These are phyloP conservation scores for Papilio protenor DNA, from an alignment of 2,888 invertebrate genomes.

Conservation along the genomic window DNA sequence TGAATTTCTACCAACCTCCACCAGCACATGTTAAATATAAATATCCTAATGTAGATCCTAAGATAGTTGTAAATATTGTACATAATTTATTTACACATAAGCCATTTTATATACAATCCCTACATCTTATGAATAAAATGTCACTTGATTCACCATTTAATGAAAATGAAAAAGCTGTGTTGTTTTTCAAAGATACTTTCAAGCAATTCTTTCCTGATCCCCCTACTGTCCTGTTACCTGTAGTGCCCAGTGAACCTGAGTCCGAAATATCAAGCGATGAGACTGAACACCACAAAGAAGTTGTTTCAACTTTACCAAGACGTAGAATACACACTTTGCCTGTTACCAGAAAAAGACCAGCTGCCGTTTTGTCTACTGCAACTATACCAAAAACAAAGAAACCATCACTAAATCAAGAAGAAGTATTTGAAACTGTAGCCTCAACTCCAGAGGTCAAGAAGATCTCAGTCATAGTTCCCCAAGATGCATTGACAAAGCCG, in stretches of 20 bases:
- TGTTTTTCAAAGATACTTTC: conserved; percentile 70
- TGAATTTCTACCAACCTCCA: conserved; percentile 90
- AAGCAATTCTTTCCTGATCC: conserved; percentile 62
- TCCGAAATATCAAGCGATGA: conserved; percentile 78
- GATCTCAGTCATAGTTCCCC: conserved; percentile 73
- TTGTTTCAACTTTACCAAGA: conserved; percentile 60
- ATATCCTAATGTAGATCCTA: conserved; percentile 90
- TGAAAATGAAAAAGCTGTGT: conserved; percentile 65
- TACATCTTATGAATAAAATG: conserved; percentile 98
- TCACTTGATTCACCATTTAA: conserved; percentile 93
- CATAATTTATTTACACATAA: conserved; percentile 89
- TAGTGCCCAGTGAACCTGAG: conserved; percentile 65
- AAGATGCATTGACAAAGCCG: conserved; percentile 69
- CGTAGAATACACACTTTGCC: conserved; percentile 70
- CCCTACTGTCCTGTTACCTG: conserved; percentile 55
- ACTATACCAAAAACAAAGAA: conserved; percentile 64
- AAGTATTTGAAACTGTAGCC: conserved; percentile 72
- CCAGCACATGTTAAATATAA: conserved; percentile 90
- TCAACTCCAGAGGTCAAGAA: conserved; percentile 72
- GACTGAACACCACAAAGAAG: conserved; percentile 55
- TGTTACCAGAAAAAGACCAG: conserved; percentile 64
- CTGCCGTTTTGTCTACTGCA: conserved; percentile 59
- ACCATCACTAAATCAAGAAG: conserved; percentile 61
- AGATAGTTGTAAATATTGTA: conserved; percentile 90
- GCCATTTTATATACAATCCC: conserved; percentile 92